Conservation (phyloP, 2,113 vertebrate species). For the Siniperca chuatsi region DNA sequence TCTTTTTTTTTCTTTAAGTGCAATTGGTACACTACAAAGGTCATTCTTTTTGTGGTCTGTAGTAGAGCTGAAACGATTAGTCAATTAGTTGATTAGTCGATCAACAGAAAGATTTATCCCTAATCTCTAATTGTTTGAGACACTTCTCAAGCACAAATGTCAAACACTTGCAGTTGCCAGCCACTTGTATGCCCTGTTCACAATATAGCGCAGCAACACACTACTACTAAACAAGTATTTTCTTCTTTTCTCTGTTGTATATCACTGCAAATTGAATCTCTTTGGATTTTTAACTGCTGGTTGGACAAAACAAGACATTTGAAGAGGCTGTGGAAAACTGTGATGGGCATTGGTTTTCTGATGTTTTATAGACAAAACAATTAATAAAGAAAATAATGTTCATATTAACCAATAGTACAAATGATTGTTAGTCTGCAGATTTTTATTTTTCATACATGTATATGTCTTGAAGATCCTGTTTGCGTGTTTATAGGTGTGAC, state of each 20-base stretch:
- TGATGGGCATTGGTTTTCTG: background rate
- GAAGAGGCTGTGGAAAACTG: background rate
- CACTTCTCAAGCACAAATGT: background rate
- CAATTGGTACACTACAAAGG: background rate
- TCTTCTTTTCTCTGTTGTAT: background rate
- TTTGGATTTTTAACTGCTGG: background rate
- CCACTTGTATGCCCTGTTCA: no score
- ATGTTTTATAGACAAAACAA: background rate
- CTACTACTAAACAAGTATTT: background rate
- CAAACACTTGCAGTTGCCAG: background rate
- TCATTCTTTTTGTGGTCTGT: background rate
- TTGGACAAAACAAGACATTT: background rate
- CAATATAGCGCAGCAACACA: no score
- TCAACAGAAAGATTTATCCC: background rate
- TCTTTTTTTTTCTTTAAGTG: background rate
- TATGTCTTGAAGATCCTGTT: no score
- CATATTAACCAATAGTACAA: rapidly evolving
- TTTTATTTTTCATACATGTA: background rate
- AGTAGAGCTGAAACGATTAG: background rate
- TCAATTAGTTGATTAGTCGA: background rate
- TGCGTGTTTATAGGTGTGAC: background rate
- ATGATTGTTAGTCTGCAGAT: background rate
- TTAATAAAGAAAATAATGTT: background rate
- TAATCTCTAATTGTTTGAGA: background rate
- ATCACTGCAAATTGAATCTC: background rate